These are phyloP conservation scores for Plodia interpunctella DNA, from an alignment of 1,140 invertebrate species.

Conservation along the genomic window DNA sequence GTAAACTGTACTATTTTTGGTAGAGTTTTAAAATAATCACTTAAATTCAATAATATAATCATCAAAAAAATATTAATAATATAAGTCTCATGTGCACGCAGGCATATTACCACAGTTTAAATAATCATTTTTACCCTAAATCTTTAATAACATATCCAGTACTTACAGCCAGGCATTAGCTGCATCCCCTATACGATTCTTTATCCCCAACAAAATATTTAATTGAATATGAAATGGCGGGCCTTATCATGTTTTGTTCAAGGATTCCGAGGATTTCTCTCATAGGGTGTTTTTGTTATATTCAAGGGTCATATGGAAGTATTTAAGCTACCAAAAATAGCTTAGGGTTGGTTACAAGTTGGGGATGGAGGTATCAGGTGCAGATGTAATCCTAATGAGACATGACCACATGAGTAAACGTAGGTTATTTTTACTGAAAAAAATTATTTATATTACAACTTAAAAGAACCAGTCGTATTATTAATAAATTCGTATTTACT, in stretches of 20 bases:
- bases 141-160: slow-evolving; percentile 10
- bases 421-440: neutral
- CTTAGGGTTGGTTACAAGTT: slow-evolving; percentile 35
- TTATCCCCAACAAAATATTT: slow-evolving; percentile 69
- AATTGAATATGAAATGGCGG: slow-evolving; percentile 72
- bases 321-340: slow-evolving; percentile 58
- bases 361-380: slow-evolving; percentile 35
- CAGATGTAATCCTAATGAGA: slow-evolving; percentile 23
- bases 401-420: neutral
- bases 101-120: neutral
- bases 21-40: no score
- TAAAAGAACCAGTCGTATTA: no score
- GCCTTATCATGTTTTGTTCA: slow-evolving; percentile 68
- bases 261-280: slow-evolving; percentile 57
- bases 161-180: slow-evolving; percentile 32
- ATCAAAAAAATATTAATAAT: no score
- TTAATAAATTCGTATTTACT: no score
- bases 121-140: slow-evolving; percentile 5
- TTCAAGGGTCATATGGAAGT: slow-evolving; percentile 65
- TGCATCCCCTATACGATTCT: slow-evolving; percentile 47
- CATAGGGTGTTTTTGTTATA: slow-evolving; percentile 48
- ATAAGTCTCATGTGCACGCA: neutral
- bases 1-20: no score
- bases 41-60: no score
- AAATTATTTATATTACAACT: neutral